Base-by-base conservation (phyloP, 2,113 vertebrate species). In the Condylura cristata region DNA sequence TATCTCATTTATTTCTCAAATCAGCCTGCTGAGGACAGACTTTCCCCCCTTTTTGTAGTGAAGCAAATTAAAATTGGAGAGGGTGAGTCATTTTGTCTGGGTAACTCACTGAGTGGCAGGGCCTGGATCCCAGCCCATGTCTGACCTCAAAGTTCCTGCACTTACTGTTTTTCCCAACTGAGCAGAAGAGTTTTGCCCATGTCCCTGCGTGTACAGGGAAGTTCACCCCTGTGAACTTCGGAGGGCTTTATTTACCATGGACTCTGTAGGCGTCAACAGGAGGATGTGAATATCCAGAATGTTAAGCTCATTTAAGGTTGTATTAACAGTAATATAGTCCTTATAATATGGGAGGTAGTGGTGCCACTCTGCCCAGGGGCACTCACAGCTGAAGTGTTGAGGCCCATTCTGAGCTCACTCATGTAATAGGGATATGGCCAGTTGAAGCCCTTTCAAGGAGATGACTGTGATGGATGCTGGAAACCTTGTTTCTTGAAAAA, bases 51-150 rank as follows among this genome's bases (percentile, higher is more conserved):
- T 78, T 90, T 90, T 91, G 18, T 91, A 53, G 46, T 37, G 60
- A 66, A 96, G 74, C 74, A 89, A 86, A 41, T 63, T 72, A 61
- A 95, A 91, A 70, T 24, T 78, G 61, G 32, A 71, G 84, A 34
- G 70, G 34, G 24, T 34, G 22, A n/a, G 71, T 22, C 58, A 72
- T 72, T 78, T 82, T 72, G 51, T 48, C 75, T 24, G 30, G 30
- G 74, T 86, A 12, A 16, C 17, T 84, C 13, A 56, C 41, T 79
- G 68, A 85, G 34, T 74, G 70, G 16, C 41, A 53, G 70, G 51
- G 68, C 17, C n/a, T 72, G 80, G 46, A 68, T 79, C 87, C 58
- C 37, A 80, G 4, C 9, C 76, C 41, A 66, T 28, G 71, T 81
- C 51, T 65, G 63, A 63, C 34, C 85, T 30, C 41, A 74, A 48